Evolutionary conservation across 2,888 invertebrate genomes (phyloP).

Genomic region (Rhingia rostrata): DNA sequence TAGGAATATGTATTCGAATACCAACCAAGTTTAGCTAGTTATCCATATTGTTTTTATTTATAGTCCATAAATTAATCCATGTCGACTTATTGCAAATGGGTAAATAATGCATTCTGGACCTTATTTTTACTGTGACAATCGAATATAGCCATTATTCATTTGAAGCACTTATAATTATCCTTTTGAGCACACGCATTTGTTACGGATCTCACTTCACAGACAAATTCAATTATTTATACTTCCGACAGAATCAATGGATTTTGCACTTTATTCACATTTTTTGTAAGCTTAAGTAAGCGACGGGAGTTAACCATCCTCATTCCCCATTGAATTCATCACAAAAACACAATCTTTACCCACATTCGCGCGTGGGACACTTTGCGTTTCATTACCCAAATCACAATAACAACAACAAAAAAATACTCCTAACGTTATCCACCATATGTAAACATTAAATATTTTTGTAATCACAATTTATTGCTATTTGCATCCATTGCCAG

Average conservation of each 20-base stretch:
- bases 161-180: slow-evolving; percentile 30
- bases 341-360: background rate
- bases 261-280: slow-evolving; percentile 20
- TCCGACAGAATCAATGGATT: slow-evolving; percentile 30
- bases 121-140: slow-evolving; percentile 22
- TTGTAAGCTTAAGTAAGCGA: slow-evolving; percentile 32
- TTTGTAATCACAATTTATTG: slow-evolving; percentile 48
- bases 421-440: background rate
- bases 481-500: slow-evolving; percentile 32
- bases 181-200: slow-evolving; percentile 3
- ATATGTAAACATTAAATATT: slow-evolving; percentile 9
- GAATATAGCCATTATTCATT: slow-evolving; percentile 18
- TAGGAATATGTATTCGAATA: slow-evolving; percentile 9
- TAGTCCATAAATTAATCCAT: slow-evolving; percentile 57
- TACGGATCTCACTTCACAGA: slow-evolving; percentile 39
- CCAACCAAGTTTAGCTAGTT: slow-evolving; percentile 46
- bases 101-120: background rate
- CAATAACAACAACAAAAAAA: background rate
- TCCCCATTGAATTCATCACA: background rate
- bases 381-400: slow-evolving; percentile 19
- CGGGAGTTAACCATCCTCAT: slow-evolving; percentile 14
- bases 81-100: slow-evolving; percentile 45
- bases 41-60: slow-evolving; percentile 58
- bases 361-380: slow-evolving; percentile 17
- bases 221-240: slow-evolving; percentile 18